Base-by-base conservation (phyloP, 2,888 invertebrate genomes). In the Zhuqinia jingwanae region DNA sequence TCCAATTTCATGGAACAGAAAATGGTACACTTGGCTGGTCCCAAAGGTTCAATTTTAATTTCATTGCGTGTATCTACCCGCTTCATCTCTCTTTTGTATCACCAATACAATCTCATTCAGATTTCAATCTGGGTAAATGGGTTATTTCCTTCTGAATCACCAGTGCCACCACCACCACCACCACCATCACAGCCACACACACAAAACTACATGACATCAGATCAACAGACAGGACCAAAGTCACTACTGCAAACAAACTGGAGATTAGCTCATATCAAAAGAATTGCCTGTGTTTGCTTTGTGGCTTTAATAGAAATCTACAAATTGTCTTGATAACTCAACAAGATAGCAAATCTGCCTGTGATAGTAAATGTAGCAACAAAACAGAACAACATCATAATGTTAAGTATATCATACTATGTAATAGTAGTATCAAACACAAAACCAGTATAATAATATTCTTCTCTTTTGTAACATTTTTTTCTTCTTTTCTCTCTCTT, bases 31-130 rank as follows among this genome's bases (percentile, higher is more conserved):
- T 82, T 63, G 81, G 75, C 45, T 60, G 25, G 68, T 83, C 87
- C 82, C 87, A 78, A 77, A 77, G 82, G 87, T 58, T 87, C 87
- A 78, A 87, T 87, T 82, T 82, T 82, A 87, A 83, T 87, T 87
- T 87, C 82, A 87, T 78, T 87, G 77, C 77, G 10, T 53, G 53
- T 75, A 17, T 30, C 5, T 42, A 27, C 8, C 36, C 8, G 8
- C 36, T 8, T 6, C 36, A 6, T 36, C 13, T 30, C 20, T 1
- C 42, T 20, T 45, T n/a, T 27, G 70, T 36, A 30, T 77, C 58
- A 58, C 42, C 58, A 42, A 56, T 77, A 56, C 58, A 81, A 81
- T 77, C 68, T 58, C 63, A 81, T 86, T 86, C 75, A 73, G 81
- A 81, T 86, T 76, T 81, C 81, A 22, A 75, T 75, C 86, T 70